These are phyloP conservation scores for Amblyjoppa fuscipennis DNA, from an alignment of 2,888 invertebrate genomes.

Conservation along the genomic window DNA sequence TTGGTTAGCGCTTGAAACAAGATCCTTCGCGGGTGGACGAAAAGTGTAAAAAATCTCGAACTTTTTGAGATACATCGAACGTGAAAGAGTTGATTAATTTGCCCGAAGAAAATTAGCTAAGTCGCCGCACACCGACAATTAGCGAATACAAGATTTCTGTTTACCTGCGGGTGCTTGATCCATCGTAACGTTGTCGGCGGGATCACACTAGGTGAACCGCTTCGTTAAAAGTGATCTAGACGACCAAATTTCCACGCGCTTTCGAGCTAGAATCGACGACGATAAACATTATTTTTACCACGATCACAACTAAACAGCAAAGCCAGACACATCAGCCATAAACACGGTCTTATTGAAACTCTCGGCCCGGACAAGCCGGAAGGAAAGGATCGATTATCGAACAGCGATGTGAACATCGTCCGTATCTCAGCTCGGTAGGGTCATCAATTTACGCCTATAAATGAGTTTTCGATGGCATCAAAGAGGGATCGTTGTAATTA, in stretches of 20 bases:
- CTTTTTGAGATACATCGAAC: background rate
- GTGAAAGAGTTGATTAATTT: too few relatives aligned
- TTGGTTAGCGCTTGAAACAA: too few relatives aligned
- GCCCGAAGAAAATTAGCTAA: background rate
- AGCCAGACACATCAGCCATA: slow-evolving; percentile 76
- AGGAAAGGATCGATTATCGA: too few relatives aligned
- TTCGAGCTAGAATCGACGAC: slow-evolving; percentile 50
- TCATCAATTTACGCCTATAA: too few relatives aligned
- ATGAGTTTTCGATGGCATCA: too few relatives aligned
- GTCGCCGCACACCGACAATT: slow-evolving; percentile 18
- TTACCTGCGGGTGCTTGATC: slow-evolving; percentile 84
- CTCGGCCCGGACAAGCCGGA: too few relatives aligned
- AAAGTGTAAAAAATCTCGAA: slow-evolving; percentile 2
- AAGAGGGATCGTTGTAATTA: too few relatives aligned
- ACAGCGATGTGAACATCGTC: too few relatives aligned
- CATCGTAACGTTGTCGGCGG: slow-evolving; percentile 72
- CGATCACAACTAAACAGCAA: slow-evolving; percentile 71
- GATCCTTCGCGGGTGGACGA: background rate
- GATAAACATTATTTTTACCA: slow-evolving; percentile 72
- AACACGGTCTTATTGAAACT: slow-evolving; percentile 5
- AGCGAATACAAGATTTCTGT: slow-evolving; percentile 42
- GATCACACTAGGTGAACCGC: slow-evolving; percentile 29
- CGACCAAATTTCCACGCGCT: slow-evolving; percentile 62
- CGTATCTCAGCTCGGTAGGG: too few relatives aligned
- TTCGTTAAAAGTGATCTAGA: slow-evolving; percentile 29